These are phyloP conservation scores for Cuculus canorus DNA, from an alignment of 2,797 vertebrate species.

Conservation along the genomic window DNA sequence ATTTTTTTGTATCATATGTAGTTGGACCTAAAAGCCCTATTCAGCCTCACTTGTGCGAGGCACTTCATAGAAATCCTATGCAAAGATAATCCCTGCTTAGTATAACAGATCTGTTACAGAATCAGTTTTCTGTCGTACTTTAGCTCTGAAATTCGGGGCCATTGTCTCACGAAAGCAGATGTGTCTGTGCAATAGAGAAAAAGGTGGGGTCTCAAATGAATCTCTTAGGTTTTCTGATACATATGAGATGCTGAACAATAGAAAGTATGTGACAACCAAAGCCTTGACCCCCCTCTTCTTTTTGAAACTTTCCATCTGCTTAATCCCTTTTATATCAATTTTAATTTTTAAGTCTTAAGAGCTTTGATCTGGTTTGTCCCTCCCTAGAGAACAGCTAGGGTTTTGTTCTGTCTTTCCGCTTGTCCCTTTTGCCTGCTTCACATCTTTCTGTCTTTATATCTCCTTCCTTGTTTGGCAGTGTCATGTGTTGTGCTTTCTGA, in stretches of 20 bases:
- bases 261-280: not conserved
- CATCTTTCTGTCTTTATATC: not conserved
- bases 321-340: not conserved
- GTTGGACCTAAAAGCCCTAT: not conserved
- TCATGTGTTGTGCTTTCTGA: not conserved
- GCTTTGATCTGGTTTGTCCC: not conserved
- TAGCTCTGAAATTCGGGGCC: not conserved
- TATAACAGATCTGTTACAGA: not conserved
- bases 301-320: not conserved
- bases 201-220: not conserved
- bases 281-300: not conserved
- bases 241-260: not conserved
- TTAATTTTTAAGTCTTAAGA: not conserved
- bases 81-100: constrained; percentile 6
- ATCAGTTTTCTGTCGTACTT: not conserved
- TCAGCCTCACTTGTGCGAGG: not conserved
- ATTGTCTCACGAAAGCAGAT: not conserved
- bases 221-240: not conserved
- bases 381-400: not conserved
- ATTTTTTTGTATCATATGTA: rapidly evolving
- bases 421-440: not conserved
- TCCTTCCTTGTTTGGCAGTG: not conserved
- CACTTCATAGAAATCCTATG: not conserved
- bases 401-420: not conserved
- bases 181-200: not conserved